Percentiles rank a stretch among this genome's conserved stretches.
These are phyloP conservation scores for Onychomys arenicola DNA, from an alignment of 2,797 vertebrate genomes.

Conservation along the genomic window DNA sequence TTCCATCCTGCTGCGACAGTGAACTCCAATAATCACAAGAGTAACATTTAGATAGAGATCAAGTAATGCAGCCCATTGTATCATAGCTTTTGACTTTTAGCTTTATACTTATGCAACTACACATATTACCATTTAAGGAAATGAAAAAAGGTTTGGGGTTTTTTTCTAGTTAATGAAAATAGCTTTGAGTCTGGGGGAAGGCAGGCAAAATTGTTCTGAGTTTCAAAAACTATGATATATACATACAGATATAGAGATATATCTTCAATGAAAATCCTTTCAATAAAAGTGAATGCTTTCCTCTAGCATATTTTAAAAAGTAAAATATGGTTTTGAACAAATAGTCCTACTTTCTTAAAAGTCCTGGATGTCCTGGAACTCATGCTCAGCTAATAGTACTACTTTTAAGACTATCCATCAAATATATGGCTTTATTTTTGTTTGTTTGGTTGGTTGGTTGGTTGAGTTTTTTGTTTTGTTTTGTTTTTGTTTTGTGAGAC, in stretches of 20 bases:
- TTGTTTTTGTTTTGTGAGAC: too few relatives aligned
- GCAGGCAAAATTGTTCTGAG: conserved; percentile 65
- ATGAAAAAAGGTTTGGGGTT: background rate
- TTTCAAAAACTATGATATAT: conserved; percentile 12
- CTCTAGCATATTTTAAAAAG: conserved; percentile 46
- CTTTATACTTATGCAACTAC: conserved; percentile 76
- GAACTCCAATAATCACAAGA: conserved; percentile 75
- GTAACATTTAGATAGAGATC: conserved; percentile 83
- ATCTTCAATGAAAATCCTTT: conserved; percentile 51
- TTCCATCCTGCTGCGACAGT: conserved; percentile 72
- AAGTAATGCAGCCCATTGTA: conserved; percentile 76
- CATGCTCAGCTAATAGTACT: background rate
- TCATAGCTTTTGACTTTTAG: conserved; percentile 84
- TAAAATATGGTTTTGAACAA: conserved; percentile 30
- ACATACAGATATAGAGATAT: background rate
- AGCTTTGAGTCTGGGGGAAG: conserved; percentile 67
- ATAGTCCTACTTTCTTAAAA: conserved; percentile 19
- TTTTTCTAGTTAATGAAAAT: conserved; percentile 63
- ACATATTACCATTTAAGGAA: conserved; percentile 79
- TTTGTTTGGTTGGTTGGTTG: too few relatives aligned
- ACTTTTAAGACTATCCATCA: background rate
- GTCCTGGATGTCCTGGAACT: background rate
- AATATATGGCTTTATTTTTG: background rate
- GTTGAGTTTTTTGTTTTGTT: background rate
- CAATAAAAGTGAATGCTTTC: conserved; percentile 13